Evolutionary conservation across 2,797 vertebrate species (phyloP).

Genomic region (Heteromormyrus szaboi): DNA sequence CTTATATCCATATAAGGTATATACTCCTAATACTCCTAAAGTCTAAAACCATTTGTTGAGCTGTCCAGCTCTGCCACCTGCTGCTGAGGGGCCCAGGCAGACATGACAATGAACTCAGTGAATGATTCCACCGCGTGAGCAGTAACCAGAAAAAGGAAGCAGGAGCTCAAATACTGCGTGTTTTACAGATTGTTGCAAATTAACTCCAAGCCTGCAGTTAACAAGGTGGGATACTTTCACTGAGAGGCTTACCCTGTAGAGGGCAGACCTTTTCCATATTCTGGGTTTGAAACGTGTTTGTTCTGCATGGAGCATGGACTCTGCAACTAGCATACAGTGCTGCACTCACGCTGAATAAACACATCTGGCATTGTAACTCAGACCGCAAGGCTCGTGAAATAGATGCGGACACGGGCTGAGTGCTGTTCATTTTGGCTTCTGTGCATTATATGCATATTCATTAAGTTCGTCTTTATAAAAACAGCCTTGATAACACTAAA

Average conservation of each 20-base stretch:
- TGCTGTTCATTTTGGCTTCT: not conserved
- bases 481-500: not conserved
- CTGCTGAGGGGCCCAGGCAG: not conserved
- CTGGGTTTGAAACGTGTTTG: not conserved
- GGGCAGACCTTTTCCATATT: constrained; percentile 43
- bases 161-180: not conserved
- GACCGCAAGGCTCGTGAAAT: not conserved
- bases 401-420: not conserved
- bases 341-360: not conserved
- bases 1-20: not conserved
- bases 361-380: not conserved
- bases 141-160: not conserved
- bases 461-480: not conserved
- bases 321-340: not conserved
- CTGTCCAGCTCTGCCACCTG: not conserved
- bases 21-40: not conserved
- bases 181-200: not conserved
- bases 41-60: not conserved
- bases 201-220: not conserved
- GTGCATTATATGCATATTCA: not conserved
- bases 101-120: not conserved
- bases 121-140: not conserved
- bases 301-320: not conserved
- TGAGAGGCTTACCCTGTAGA: constrained; percentile 40
- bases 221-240: not conserved